Base-by-base conservation (phyloP, 2,888 invertebrate species). In the Caenorhabditis sp. region DNA sequence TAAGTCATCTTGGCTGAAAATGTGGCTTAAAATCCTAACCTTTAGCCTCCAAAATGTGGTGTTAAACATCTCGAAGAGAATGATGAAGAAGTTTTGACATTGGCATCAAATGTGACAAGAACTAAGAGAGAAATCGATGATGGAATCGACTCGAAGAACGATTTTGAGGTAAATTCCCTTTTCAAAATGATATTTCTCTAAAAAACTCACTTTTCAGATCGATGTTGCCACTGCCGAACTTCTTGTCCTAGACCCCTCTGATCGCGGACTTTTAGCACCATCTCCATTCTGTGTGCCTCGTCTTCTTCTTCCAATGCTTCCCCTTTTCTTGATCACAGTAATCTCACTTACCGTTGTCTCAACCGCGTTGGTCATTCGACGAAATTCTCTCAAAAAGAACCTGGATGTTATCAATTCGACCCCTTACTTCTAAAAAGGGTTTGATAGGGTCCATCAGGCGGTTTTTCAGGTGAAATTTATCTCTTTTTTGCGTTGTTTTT, bases 161-260 rank as follows among this genome's bases (percentile, higher is more conserved):
- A 70, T 27, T 74, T 56, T 25, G 68, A 69, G 67, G 68, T 65
- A 5, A 17, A 43, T 25, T 56, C 12, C 53, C 58, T 27, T 52
- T 50, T 49, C 54, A 5, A 17, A 26, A n/a, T 3, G 14, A 56
- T 20, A 14, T n/a, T n/a, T n/a, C 43, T 14, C 17, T 43, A 17
- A 36, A 36, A 36, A 43, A 43, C 14, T 43, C 14, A 43, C 8
- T 23, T 66, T 78, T 38, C 76, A 83, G 68, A 71, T 86, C 36
- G 86, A 86, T 68, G 85, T 86, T 0, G 81, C 86, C n/a, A 84
- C 86, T 0, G 75, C 79, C 12, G 80, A 84, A 66, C 76, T 86
- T 59, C 76, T 86, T 21, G 80, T 86, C 0, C 65, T 86, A n/a
- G 86, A 86, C 60, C 64, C 76, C 1, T 84, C 85, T 4, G 84